Conservation (phyloP, 2,797 vertebrate species). For the Tokudaia tokunoshimensis region DNA sequence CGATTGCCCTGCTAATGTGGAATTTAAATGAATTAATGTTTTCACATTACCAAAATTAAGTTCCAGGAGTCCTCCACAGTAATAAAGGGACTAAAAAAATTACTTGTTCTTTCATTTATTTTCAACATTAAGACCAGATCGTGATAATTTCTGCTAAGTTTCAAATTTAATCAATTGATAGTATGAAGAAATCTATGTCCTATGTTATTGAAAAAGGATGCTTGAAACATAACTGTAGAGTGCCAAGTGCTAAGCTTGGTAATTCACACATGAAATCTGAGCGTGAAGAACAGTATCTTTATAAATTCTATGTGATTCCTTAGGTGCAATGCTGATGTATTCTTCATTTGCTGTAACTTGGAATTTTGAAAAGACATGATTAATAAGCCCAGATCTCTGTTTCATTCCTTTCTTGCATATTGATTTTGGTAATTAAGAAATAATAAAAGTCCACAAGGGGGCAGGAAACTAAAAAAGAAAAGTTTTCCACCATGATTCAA, state of each 20-base stretch:
- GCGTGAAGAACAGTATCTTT: neutral
- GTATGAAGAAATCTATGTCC: neutral
- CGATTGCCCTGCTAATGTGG: constrained; percentile 72
- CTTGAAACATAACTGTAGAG: neutral
- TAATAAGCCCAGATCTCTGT: neutral
- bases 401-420: accelerated
- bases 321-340: neutral
- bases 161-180: neutral
- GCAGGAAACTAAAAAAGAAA: constrained; percentile 47
- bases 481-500: neutral
- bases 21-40: constrained; percentile 68
- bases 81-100: neutral
- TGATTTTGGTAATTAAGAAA: constrained; percentile 55
- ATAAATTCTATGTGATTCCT: neutral
- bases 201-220: neutral
- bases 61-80: neutral
- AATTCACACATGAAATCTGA: neutral
- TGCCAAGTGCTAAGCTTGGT: neutral
- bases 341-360: constrained; percentile 23
- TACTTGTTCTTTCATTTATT: neutral
- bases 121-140: constrained; percentile 49
- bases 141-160: neutral
- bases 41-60: constrained; percentile 49
- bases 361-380: neutral
- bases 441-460: constrained; percentile 38